phyloP scores from a whole-genome alignment of 2,797 vertebrate species.

The Melanogrammus aeglefinus region DNA sequence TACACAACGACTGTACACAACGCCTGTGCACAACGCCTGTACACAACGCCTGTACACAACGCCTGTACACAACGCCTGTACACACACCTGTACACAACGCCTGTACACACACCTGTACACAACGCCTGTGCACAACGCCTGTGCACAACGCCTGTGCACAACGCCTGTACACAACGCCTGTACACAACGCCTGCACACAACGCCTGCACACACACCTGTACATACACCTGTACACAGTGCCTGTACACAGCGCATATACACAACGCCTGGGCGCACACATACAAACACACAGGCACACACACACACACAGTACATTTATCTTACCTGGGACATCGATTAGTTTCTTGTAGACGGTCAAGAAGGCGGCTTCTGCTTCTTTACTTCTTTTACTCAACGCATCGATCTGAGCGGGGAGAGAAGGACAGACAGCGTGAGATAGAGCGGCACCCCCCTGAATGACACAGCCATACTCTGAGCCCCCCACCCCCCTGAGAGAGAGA shows the following conservation, averaged over 20 bases:
- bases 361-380: constrained; percentile 99
- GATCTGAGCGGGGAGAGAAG: constrained; percentile 74
- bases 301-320: constrained; percentile 22
- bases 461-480: constrained; percentile 23
- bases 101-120: too few relatives aligned
- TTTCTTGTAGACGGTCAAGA: constrained; percentile 98
- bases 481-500: neutral
- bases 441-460: constrained; percentile 26
- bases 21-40: too few relatives aligned
- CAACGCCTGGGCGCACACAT: neutral
- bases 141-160: too few relatives aligned
- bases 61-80: too few relatives aligned
- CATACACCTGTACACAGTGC: too few relatives aligned
- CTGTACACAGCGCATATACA: neutral
- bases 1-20: neutral
- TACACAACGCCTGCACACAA: too few relatives aligned
- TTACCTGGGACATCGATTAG: constrained; percentile 98
- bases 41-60: too few relatives aligned
- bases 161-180: too few relatives aligned
- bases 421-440: constrained; percentile 16
- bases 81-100: too few relatives aligned
- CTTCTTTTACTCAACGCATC: constrained; percentile 98
- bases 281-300: constrained; percentile 22
- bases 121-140: too few relatives aligned
- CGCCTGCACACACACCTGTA: too few relatives aligned